Evolutionary conservation across 2,113 vertebrate genomes (phyloP).

Genomic region (Corythornis cristatus): DNA sequence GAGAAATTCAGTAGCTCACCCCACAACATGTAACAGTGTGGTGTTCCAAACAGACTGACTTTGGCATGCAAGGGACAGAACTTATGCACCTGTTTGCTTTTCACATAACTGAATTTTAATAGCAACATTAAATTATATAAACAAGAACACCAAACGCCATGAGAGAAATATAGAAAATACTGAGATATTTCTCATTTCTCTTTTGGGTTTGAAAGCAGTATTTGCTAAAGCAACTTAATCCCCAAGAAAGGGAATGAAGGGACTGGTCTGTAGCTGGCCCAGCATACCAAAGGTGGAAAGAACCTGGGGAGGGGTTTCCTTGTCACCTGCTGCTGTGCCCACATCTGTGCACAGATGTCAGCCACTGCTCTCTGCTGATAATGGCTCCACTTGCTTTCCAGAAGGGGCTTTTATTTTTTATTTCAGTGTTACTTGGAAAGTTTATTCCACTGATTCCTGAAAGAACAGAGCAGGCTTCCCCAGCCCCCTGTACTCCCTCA

Average conservation of each 20-base stretch:
- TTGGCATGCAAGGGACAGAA: not conserved
- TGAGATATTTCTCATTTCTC: not conserved
- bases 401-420: not conserved
- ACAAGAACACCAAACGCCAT: not conserved
- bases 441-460: not conserved
- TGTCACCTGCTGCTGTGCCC: not conserved
- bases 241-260: not conserved
- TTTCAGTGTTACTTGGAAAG: not conserved
- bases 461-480: not conserved
- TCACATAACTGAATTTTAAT: not conserved
- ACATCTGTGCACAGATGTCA: not conserved
- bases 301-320: not conserved
- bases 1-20: not conserved
- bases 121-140: not conserved
- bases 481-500: not conserved
- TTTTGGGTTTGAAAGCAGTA: not conserved
- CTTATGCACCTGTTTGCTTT: not conserved
- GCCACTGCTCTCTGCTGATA: not conserved
- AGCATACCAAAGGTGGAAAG: not conserved
- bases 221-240: not conserved
- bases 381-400: not conserved
- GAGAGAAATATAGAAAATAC: not conserved
- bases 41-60: not conserved
- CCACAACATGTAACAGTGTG: not conserved
- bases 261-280: not conserved